These are phyloP conservation scores for Pelosia muscerda DNA, from an alignment of 2,888 invertebrate genomes.

Conservation along the genomic window DNA sequence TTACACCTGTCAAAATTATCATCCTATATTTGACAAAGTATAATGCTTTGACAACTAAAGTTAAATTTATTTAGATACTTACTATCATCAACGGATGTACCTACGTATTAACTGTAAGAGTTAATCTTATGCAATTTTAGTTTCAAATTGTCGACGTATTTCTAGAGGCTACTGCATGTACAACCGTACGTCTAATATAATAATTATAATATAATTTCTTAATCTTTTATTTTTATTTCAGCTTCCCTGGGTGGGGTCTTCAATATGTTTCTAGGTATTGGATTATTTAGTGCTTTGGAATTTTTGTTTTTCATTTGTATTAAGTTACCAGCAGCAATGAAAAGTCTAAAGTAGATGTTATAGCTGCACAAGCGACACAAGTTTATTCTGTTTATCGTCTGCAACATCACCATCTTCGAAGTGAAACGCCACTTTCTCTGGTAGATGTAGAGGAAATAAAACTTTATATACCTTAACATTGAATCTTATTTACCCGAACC, in stretches of 20 bases:
- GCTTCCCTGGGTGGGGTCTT: constrained; percentile 81
- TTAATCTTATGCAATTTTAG: too few species aligned
- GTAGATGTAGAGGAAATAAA: neutral
- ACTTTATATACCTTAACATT: neutral
- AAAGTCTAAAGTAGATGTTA: constrained; percentile 40
- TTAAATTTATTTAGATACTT: too few species aligned
- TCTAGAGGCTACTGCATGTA: too few species aligned
- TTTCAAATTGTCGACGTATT: too few species aligned
- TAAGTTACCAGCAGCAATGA: constrained; percentile 56
- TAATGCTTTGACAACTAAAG: too few species aligned
- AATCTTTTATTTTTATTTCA: constrained; percentile 65
- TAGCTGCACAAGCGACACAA: neutral
- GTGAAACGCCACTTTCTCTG: neutral
- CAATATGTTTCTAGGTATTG: constrained; percentile 82
- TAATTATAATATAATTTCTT: too few species aligned
- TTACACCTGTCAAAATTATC: too few species aligned
- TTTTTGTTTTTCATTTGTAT: constrained; percentile 63
- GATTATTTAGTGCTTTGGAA: constrained; percentile 77
- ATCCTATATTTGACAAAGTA: too few species aligned
- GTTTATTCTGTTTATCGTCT: neutral
- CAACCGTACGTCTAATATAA: too few species aligned
- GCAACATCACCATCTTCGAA: neutral
- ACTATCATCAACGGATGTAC: too few species aligned
- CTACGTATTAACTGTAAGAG: too few species aligned
- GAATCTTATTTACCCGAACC: neutral